phyloP scores from a whole-genome alignment of 2,888 invertebrate genomes.

The Lochmaea capreae region DNA sequence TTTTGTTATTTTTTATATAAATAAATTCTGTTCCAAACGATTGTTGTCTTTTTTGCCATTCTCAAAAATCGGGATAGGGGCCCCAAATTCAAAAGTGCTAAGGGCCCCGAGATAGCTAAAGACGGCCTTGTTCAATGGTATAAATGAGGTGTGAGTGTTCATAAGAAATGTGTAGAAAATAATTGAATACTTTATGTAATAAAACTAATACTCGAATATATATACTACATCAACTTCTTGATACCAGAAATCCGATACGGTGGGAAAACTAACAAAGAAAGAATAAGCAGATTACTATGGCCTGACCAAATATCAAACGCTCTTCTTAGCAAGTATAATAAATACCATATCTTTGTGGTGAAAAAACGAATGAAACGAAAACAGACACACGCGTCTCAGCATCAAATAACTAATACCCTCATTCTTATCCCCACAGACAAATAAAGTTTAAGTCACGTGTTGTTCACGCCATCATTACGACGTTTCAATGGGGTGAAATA shows the following conservation, averaged over 20 bases:
- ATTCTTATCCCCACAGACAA: constrained; percentile 53
- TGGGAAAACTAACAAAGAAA: constrained; percentile 33
- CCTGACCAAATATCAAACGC: constrained; percentile 56
- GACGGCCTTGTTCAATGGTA: too few species aligned
- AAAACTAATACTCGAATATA: neutral
- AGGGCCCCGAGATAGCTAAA: too few species aligned
- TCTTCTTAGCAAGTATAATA: constrained; percentile 53
- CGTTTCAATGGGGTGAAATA: constrained; percentile 50
- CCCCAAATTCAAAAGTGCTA: too few species aligned
- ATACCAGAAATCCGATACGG: neutral
- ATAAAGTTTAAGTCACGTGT: constrained; percentile 59
- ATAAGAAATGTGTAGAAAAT: neutral
- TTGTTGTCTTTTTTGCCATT: too few species aligned
- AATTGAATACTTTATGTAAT: neutral
- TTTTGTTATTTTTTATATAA: too few species aligned
- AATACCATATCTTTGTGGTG: constrained; percentile 58
- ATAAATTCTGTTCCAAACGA: too few species aligned
- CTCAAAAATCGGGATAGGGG: too few species aligned
- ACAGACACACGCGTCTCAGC: constrained; percentile 61
- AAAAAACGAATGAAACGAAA: constrained; percentile 63
- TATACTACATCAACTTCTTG: neutral
- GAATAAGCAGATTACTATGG: constrained; percentile 33
- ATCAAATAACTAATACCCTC: constrained; percentile 62
- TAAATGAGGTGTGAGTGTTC: too few species aligned
- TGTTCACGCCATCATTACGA: constrained; percentile 53